Evolutionary conservation across 2,888 invertebrate species (phyloP), one percentile per base, ranked within the genome.

Genomic region (Drosophila robusta): DNA sequence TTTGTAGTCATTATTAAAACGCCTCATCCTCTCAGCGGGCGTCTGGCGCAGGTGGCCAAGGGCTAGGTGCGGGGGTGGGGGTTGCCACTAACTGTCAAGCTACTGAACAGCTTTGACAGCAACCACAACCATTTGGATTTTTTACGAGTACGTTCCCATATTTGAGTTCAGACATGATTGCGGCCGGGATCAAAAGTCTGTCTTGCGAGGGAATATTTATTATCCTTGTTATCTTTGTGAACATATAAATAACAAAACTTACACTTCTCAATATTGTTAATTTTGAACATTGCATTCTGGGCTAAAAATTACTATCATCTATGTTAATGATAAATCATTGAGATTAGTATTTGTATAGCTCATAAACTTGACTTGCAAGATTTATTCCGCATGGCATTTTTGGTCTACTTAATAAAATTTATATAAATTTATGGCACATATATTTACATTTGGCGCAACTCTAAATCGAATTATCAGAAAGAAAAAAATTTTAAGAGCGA

Each of bases 1-100:
- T 76, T 62, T 75, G 65, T 67, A 64, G 69, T 75, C 75, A 78
- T 84, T 84, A 81, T 75, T 63, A 66, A 73, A 71, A 51, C 62
- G 41, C 29, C 58, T 44, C 57, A 16, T 22, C 46, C 24, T 22
- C 39, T 44, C 52, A 34, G 9, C 36, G 26, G 12, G 45, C 42
- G 6, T 12, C 42, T 12, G 24, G n/a, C 22, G 3, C 42, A n/a
- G 12, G 12, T 22, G 22, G 18, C 1, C 3, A 9, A 5, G 18
- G 11, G 41, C 0, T 9, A 4, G 16, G 18, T 1, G 18, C 7
- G 11, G 4, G 12, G 4, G 22, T 14, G 5, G 4, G 1, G 18
- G 41, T 44, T 55, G 57, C 68, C 74, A 73, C 73, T 74, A 74
- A 39, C 63, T 68, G 63, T 42, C 56, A 54, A 12, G 14, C 18